Conservation (phyloP, 2,797 vertebrate species). For the Cephalopachus bancanus region DNA sequence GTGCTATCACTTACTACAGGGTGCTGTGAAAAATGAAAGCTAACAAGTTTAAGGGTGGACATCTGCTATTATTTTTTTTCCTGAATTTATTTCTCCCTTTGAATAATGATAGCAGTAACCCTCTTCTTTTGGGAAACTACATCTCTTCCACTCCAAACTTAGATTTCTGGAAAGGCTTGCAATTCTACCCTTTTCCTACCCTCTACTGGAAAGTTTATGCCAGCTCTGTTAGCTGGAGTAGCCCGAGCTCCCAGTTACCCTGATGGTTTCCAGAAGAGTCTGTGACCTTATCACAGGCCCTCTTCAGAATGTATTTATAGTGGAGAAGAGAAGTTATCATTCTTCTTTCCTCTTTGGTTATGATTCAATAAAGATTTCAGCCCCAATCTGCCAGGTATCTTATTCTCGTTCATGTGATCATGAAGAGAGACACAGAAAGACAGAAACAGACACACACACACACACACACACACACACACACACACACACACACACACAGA, state of each 20-base stretch:
- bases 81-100: not conserved
- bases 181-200: not conserved
- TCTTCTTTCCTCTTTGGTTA: not conserved
- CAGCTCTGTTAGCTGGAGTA: not conserved
- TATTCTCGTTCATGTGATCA: not conserved
- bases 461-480: not conserved
- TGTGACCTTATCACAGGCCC: not conserved
- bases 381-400: not conserved
- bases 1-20: not conserved
- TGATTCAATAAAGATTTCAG: not conserved
- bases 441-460: not conserved
- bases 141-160: not conserved
- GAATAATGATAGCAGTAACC: not conserved
- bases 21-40: constrained; percentile 3
- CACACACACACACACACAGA: not conserved
- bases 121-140: not conserved
- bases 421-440: not conserved
- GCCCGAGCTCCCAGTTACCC: not conserved
- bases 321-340: not conserved
- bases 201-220: not conserved
- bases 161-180: not conserved
- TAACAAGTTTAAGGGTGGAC: constrained; percentile 13
- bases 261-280: not conserved
- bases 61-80: not conserved
- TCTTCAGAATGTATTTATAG: not conserved